These are phyloP conservation scores for Hippopotamyrus pictus DNA, from an alignment of 2,797 vertebrate species.

Conservation along the genomic window DNA sequence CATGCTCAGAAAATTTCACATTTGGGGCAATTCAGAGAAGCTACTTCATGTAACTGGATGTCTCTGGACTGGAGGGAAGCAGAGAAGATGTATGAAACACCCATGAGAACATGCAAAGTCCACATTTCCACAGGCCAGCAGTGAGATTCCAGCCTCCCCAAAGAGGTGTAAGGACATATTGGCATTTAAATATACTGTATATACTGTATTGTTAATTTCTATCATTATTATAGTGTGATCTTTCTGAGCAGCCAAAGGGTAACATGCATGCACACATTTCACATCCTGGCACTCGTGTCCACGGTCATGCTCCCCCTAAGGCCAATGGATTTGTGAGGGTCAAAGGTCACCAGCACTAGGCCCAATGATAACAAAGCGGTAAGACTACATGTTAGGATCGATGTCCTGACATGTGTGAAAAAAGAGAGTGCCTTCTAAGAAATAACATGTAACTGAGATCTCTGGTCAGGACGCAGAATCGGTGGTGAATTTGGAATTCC, in stretches of 20 bases:
- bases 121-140: background rate
- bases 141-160: background rate
- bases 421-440: background rate
- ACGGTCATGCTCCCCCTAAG: constrained; percentile 13
- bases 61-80: background rate
- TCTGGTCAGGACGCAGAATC: background rate
- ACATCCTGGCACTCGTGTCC: constrained; percentile 14
- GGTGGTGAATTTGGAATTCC: background rate
- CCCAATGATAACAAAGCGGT: constrained; percentile 18
- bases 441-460: constrained; percentile 17
- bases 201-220: background rate
- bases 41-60: background rate
- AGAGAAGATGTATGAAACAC: background rate
- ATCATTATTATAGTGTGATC: background rate
- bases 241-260: background rate
- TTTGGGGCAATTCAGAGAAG: background rate
- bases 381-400: constrained; percentile 23
- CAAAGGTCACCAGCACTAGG: constrained; percentile 18
- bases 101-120: background rate
- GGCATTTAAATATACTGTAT: background rate
- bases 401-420: background rate
- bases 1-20: background rate
- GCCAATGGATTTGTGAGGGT: constrained; percentile 14
- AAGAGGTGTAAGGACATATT: background rate
- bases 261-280: background rate